Evolutionary conservation across 2,797 vertebrate species (phyloP).

Genomic region (Trachops cirrhosus): DNA sequence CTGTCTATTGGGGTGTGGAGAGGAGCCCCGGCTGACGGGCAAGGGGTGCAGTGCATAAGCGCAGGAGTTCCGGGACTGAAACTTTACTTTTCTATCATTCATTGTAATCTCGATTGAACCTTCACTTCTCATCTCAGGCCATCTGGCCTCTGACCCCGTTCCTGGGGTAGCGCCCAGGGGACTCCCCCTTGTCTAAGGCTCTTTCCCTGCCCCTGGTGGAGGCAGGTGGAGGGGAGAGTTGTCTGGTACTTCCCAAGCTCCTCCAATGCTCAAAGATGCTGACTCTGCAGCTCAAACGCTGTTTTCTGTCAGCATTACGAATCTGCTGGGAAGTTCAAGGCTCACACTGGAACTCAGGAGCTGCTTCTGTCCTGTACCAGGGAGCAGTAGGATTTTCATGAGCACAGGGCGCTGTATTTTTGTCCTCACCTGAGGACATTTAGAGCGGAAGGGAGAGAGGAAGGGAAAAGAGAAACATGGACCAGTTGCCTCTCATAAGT

Average conservation of each 20-base stretch:
- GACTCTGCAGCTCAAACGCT: neutral
- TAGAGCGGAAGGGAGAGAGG: no score
- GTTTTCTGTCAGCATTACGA: neutral
- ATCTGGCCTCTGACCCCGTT: neutral
- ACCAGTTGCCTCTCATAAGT: neutral
- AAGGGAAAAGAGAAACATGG: neutral
- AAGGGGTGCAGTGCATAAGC: no score
- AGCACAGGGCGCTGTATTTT: neutral
- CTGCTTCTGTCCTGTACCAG: neutral
- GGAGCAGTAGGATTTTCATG: neutral
- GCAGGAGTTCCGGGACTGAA: neutral
- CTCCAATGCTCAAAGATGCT: neutral
- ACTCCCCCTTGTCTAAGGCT: neutral
- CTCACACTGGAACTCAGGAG: neutral
- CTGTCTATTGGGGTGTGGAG: neutral
- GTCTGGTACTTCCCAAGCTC: neutral
- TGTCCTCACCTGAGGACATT: neutral
- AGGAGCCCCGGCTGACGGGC: neutral
- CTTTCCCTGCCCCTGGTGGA: neutral
- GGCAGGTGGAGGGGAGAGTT: neutral
- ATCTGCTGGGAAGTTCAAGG: neutral
- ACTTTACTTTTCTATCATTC: neutral
- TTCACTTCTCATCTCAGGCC: neutral
- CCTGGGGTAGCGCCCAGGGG: neutral
- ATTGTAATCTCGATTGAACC: neutral